Conservation (phyloP, 2,113 vertebrate genomes). For the Willisornis vidua region DNA sequence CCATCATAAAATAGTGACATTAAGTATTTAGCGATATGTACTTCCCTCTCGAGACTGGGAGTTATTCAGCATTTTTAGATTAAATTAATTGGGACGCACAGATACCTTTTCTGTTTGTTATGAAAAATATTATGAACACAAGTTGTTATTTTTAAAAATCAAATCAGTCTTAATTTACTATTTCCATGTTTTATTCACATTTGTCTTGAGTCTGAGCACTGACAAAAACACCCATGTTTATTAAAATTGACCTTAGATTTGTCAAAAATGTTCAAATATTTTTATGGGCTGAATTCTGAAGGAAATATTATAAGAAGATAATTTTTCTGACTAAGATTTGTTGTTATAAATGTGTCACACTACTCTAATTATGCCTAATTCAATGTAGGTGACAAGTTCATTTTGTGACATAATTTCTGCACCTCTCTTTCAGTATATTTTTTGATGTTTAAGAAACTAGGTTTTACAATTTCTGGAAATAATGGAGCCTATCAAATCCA, state of each 20-base stretch:
- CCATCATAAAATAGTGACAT: not conserved
- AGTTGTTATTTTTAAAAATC: not conserved
- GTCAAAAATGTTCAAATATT: not conserved
- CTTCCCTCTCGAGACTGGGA: not conserved
- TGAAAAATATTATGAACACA: not conserved
- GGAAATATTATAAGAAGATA: not conserved
- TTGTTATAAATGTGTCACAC: not conserved
- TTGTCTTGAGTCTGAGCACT: not conserved
- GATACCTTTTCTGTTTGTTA: not conserved
- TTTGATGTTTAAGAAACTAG: not conserved
- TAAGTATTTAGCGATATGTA: not conserved
- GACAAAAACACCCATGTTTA: not conserved
- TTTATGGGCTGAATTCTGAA: not conserved
- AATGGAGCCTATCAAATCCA: not conserved
- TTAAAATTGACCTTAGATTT: not conserved
- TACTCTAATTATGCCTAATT: not conserved
- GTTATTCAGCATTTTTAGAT: not conserved
- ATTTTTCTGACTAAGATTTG: not conserved
- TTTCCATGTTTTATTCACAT: not conserved
- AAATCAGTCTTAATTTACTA: not conserved
- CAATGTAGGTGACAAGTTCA: not conserved
- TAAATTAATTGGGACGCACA: not conserved
- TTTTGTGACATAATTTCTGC: not conserved
- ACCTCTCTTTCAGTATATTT: not conserved
- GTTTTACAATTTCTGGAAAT: not conserved